phyloP scores from a whole-genome alignment of 2,113 vertebrate genomes.

The Chloebia gouldiae region DNA sequence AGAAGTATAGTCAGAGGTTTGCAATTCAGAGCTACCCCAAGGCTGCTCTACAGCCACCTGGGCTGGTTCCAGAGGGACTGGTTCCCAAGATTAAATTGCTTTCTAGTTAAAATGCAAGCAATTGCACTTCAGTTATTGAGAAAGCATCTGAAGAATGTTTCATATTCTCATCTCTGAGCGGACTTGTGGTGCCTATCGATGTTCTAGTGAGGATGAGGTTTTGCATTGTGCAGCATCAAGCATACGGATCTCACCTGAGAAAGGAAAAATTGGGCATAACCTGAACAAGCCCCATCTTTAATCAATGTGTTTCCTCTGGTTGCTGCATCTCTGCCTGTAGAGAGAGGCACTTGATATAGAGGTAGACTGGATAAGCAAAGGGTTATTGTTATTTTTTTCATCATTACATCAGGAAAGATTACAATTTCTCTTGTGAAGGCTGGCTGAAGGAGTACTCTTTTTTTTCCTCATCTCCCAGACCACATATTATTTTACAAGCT shows the following conservation, averaged over 20 bases:
- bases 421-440: not conserved
- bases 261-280: not conserved
- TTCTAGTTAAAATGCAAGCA: not conserved
- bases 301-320: not conserved
- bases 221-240: not conserved
- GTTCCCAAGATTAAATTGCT: not conserved
- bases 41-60: not conserved
- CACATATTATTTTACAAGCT: slow-evolving; percentile 31
- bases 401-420: not conserved
- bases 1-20: not conserved
- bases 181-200: not conserved
- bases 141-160: not conserved
- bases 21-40: not conserved
- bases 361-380: not conserved
- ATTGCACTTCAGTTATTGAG: not conserved
- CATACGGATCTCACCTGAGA: not conserved
- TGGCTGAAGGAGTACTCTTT: not conserved
- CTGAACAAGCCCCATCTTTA: not conserved
- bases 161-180: not conserved
- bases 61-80: not conserved
- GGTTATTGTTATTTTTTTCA: not conserved
- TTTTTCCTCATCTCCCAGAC: not conserved
- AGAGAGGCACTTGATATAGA: not conserved
- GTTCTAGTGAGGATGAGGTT: not conserved
- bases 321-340: not conserved